A percentile compares a stretch with the other conserved stretches of the same genome.
Evolutionary conservation across 2,113 vertebrate species (phyloP).

Genomic region (Lutjanus erythropterus): DNA sequence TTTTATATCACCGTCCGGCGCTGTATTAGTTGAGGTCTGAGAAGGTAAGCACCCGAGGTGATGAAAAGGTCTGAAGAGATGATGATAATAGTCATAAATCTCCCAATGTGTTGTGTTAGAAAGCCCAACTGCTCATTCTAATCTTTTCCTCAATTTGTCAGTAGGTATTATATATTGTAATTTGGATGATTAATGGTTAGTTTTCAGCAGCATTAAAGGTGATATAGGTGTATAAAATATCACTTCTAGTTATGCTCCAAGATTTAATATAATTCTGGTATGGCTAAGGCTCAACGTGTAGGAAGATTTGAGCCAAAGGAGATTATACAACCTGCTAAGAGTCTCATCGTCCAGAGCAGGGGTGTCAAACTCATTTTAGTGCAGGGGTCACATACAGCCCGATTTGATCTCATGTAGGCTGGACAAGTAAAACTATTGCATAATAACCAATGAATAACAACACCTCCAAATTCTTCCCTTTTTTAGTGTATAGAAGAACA

Average conservation of each 20-base stretch:
- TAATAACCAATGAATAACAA: too few relatives aligned
- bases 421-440: too few relatives aligned
- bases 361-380: too few relatives aligned
- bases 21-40: constrained; percentile 53
- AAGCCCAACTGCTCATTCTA: constrained; percentile 48
- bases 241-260: neutral
- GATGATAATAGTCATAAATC: constrained; percentile 64
- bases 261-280: constrained; percentile 9
- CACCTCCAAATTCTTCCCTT: too few relatives aligned
- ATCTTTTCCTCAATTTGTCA: constrained; percentile 51
- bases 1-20: constrained; percentile 58
- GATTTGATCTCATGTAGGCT: too few relatives aligned
- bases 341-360: constrained; percentile 2
- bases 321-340: neutral
- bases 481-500: too few relatives aligned
- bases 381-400: too few relatives aligned
- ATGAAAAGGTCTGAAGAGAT: constrained; percentile 66
- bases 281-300: neutral
- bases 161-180: constrained; percentile 49
- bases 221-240: constrained; percentile 34
- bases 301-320: neutral
- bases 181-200: constrained; percentile 51
- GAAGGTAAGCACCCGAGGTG: constrained; percentile 51
- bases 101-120: constrained; percentile 50
- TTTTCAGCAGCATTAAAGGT: constrained; percentile 35